Evolutionary conservation across 2,888 invertebrate species (phyloP).

Genomic region (Pardosa pseudoannulata): DNA sequence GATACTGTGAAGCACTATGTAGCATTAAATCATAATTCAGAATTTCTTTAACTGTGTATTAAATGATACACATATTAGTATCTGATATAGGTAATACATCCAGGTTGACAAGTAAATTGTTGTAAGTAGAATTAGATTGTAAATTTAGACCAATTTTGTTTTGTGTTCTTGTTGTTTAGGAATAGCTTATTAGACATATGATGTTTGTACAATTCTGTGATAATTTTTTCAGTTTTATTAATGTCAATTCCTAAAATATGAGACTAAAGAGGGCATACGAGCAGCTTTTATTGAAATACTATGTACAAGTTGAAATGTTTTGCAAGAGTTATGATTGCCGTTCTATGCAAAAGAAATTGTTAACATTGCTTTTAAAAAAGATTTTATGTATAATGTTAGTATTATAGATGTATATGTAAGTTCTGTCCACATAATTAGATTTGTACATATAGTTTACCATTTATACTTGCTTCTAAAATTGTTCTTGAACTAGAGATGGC

Average conservation of each 20-base stretch:
- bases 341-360: background rate
- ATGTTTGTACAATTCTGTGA: constrained; percentile 3
- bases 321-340: background rate
- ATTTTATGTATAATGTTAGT: background rate
- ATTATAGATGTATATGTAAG: background rate
- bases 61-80: background rate
- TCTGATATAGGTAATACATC: background rate
- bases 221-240: background rate
- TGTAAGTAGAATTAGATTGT: background rate
- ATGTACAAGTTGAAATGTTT: background rate
- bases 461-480: background rate
- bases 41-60: background rate
- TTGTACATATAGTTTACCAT: background rate
- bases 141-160: background rate
- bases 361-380: background rate
- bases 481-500: background rate
- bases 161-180: background rate
- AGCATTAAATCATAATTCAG: background rate
- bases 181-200: background rate
- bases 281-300: background rate
- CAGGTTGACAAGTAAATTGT: background rate
- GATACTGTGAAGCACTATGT: background rate
- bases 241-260: background rate
- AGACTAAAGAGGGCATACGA: background rate
- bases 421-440: background rate